Conservation (phyloP, 2,797 vertebrate genomes). For the Remorina albescens region DNA sequence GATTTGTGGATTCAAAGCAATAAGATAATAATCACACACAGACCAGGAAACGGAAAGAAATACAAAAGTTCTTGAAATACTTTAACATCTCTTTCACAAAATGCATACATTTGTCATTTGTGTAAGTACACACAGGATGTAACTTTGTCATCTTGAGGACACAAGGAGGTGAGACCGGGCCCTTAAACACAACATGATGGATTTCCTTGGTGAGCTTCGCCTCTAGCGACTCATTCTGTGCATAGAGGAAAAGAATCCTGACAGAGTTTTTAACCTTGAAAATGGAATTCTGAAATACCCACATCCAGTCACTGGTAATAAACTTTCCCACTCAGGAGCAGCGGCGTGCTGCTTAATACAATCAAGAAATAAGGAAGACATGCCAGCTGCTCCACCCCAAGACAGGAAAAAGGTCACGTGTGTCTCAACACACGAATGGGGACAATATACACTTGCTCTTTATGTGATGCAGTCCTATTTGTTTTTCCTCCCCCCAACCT, state of each 20-base stretch:
- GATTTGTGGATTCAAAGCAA: neutral
- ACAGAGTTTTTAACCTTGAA: neutral
- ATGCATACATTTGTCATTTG: neutral
- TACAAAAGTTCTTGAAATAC: no score
- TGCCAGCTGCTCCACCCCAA: conserved; percentile 78
- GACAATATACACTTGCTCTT: conserved; percentile 60
- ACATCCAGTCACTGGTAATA: conserved; percentile 12
- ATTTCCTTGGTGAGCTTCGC: conserved; percentile 31
- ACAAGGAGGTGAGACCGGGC: conserved; percentile 3
- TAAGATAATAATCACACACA: neutral
- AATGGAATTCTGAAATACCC: conserved; percentile 33
- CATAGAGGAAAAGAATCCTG: neutral
- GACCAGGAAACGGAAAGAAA: neutral
- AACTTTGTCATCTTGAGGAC: neutral
- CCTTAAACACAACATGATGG: conserved; percentile 23
- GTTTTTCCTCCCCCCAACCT: conserved; percentile 21
- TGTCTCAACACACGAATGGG: conserved; percentile 75
- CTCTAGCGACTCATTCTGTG: conserved; percentile 2
- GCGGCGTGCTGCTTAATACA: conserved; percentile 84
- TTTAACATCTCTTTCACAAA: neutral
- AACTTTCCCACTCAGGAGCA: conserved; percentile 69
- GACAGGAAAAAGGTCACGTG: conserved; percentile 79
- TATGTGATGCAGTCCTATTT: conserved; percentile 37
- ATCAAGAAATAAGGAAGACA: conserved; percentile 73
- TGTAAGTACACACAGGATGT: neutral